Conservation (phyloP, 2,797 vertebrate genomes). For the Alectoris magna region DNA sequence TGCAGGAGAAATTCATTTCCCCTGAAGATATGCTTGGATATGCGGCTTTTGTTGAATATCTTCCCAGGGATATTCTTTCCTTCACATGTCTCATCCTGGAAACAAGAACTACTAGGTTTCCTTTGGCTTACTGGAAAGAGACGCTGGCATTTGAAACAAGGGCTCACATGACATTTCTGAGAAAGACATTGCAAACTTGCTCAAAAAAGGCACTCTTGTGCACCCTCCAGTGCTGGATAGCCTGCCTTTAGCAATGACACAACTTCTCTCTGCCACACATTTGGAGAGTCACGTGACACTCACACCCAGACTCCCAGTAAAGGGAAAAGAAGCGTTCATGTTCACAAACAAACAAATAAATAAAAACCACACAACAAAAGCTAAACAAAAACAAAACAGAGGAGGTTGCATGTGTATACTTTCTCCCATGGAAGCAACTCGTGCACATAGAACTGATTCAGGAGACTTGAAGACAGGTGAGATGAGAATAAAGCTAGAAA, state of each 20-base stretch:
- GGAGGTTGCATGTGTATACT: accelerated
- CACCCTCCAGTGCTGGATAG: not conserved
- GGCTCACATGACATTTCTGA: not conserved
- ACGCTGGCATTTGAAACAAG: not conserved
- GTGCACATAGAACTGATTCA: not conserved
- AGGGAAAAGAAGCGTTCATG: not conserved
- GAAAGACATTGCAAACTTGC: not conserved
- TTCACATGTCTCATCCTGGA: not conserved
- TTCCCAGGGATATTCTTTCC: not conserved
- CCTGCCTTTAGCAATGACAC: not conserved
- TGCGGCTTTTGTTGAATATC: not conserved
- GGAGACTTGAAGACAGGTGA: not conserved
- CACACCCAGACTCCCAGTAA: not conserved
- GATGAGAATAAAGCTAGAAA: not conserved
- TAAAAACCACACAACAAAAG: not conserved
- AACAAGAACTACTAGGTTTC: not conserved
- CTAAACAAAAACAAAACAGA: not conserved
- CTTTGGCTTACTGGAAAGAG: not conserved
- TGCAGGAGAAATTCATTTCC: not conserved
- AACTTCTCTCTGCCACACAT: not conserved
- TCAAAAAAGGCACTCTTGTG: not conserved
- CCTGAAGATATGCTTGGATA: not conserved
- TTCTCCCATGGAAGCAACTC: not conserved
- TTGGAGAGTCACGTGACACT: not conserved
- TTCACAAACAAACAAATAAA: not conserved